Base-by-base conservation (phyloP, 92 coral and sea anemone species). In the Porites divaricata region DNA sequence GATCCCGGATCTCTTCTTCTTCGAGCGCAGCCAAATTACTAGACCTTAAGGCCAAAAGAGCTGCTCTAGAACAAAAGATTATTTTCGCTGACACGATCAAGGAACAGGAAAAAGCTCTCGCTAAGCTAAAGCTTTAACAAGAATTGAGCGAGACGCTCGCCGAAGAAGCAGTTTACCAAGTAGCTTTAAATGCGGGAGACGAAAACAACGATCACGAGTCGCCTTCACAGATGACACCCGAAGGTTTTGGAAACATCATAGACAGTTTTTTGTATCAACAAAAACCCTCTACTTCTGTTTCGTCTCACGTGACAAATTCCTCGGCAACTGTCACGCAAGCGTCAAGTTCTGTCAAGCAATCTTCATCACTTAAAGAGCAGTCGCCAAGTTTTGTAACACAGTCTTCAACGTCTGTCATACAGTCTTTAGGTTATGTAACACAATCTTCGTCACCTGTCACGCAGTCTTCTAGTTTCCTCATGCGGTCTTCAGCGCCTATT, bases 151-250 rank as follows among this genome's bases (percentile, higher is more conserved):
- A 83, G 67, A 64, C 77, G 19, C 35, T 75, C n/a, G 63, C 80
- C 59, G 80, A 72, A 74, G 87, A 83, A 19, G 77, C 26, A 15
- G 73, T 68, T 14, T 74, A 83, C 67, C 79, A 83, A 83, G 77
- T 67, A 15, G 80, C 64, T 2, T 17, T 68, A 68, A 41, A 68
- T 24, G 22, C 19, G 8, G 73, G n/a, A n/a, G n/a, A n/a, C n/a
- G n/a, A n/a, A n/a, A n/a, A n/a, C n/a, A n/a, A n/a, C n/a, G n/a
- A n/a, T n/a, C n/a, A 41, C 3, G 45, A 24, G 8, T 6, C 20
- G 73, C 11, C 45, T 11, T 41, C 8, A 4, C 73, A 15, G 21
- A 11, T 25, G 16, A 25, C 50, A 8, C 73, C 73, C 73, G 21
- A 10, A 24, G 73, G 4, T 25, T 41, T 24, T 68, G 15, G 19